Base-by-base conservation (phyloP, 2,888 invertebrate species). In the Cyclophora punctaria region DNA sequence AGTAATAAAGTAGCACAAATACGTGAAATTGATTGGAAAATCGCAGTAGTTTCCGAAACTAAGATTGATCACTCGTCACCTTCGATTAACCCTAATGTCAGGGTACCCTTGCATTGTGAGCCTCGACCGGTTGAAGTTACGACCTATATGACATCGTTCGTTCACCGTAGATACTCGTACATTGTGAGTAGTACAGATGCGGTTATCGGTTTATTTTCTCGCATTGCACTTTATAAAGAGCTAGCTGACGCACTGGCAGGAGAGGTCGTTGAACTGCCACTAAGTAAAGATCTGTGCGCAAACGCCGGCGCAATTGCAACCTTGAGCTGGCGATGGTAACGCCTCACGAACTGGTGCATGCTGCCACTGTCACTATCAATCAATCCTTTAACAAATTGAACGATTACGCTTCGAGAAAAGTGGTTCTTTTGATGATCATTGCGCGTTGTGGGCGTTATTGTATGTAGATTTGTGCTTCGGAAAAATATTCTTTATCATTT, bases 161-260 rank as follows among this genome's bases (percentile, higher is more conserved):
- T 80, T 81, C 76, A 80, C 82, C 79, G 78, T 75, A 71, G 69
- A 81, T 78, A 78, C 75, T 71, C 69, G 65, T 63, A 66, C 65
- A 67, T 64, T 69, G 70, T 71, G 67, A 71, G 69, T 71, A 73
- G 73, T 70, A 72, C 79, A 79, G 78, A 83, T 80, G 84, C 76
- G 72, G 75, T 81, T 85, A 85, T 83, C 78, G 71, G 65, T 80
- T 80, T 82, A 83, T 85, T 84, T 83, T 85, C 83, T 85, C 81
- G 75, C 72, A 80, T 83, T 82, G 81, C 82, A 78, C 79, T 83
- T 83, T 79, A 79, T 81, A 80, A 78, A 80, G 78, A 77, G 79
- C 78, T 79, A 78, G 79, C 78, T 83, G 84, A 84, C 85, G 84
- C 83, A 81, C 73, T 76, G 67, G 68, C 71, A 70, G 62, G 64